Evolutionary conservation across 2,888 invertebrate genomes (phyloP).

Genomic region (Tenthredo notha): DNA sequence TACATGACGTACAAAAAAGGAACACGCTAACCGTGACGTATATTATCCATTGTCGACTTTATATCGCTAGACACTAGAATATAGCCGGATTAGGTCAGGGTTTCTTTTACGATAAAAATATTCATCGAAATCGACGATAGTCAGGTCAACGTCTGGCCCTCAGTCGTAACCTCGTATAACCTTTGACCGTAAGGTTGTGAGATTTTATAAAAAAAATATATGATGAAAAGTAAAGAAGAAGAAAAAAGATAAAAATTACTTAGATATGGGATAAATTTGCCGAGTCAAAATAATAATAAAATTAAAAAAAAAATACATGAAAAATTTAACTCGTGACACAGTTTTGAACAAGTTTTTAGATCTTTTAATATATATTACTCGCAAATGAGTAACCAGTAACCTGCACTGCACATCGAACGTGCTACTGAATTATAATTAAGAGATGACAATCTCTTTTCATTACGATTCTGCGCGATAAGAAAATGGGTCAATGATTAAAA

Average conservation of each 20-base stretch:
- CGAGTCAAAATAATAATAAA: background rate
- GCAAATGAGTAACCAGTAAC: slow-evolving; percentile 1
- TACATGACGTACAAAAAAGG: background rate
- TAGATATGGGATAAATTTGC: no score
- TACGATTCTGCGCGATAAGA: slow-evolving; percentile 39
- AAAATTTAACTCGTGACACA: background rate
- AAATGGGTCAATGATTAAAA: slow-evolving; percentile 45
- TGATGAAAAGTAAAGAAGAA: background rate
- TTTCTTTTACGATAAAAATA: slow-evolving; percentile 43
- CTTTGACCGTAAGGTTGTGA: background rate
- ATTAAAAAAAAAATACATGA: background rate
- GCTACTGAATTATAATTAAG: slow-evolving; percentile 43
- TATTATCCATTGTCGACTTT: background rate
- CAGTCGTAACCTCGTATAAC: background rate
- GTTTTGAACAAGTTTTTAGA: background rate
- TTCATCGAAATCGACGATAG: slow-evolving; percentile 33
- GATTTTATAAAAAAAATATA: background rate
- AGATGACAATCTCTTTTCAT: slow-evolving; percentile 32
- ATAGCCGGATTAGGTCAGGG: slow-evolving; percentile 45
- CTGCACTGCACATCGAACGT: slow-evolving; percentile 21
- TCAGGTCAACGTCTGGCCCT: slow-evolving; percentile 4
- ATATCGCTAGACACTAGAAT: slow-evolving; percentile 23
- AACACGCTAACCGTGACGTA: background rate
- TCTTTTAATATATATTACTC: background rate
- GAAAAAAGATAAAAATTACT: background rate